Evolutionary conservation across 2,113 vertebrate genomes (phyloP).

Genomic region (Tor tambroides): DNA sequence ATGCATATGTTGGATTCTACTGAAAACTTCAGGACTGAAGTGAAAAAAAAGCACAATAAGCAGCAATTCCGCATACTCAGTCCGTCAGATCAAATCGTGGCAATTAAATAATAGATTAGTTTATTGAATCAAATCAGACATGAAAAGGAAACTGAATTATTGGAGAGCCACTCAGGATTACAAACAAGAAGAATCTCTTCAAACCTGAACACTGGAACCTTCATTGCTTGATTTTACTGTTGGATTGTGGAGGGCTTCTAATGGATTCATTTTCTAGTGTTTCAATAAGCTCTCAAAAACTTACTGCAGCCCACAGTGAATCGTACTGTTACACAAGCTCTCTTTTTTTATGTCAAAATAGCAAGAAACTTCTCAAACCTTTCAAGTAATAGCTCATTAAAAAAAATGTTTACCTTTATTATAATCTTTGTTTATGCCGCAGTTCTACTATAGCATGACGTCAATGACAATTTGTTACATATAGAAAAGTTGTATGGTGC

Average conservation of each 20-base stretch:
- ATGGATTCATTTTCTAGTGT: constrained; percentile 68
- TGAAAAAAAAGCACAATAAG: no score
- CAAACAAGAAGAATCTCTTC: constrained; percentile 64
- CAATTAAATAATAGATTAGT: no score
- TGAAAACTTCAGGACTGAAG: no score
- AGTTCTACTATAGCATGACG: no score
- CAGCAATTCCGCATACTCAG: no score
- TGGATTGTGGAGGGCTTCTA: constrained; percentile 65
- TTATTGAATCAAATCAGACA: no score
- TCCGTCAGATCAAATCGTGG: no score
- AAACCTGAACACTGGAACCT: constrained; percentile 57
- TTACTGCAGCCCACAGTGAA: constrained; percentile 55
- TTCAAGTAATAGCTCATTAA: not conserved
- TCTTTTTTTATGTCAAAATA: not conserved
- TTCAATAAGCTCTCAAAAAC: constrained; percentile 71
- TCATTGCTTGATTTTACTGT: constrained; percentile 62
- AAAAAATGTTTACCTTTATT: not conserved
- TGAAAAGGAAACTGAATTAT: constrained; percentile 62
- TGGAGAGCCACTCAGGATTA: constrained; percentile 65
- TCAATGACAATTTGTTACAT: no score
- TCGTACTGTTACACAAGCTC: constrained; percentile 37
- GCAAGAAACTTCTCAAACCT: constrained; percentile 34
- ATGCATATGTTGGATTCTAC: no score
- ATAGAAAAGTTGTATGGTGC: no score
- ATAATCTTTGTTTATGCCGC: not conserved